A percentile compares a stretch with the other conserved stretches of the same genome.
These are phyloP conservation scores for Leptopterna dolabrata DNA, from an alignment of 2,888 invertebrate species.

Conservation along the genomic window DNA sequence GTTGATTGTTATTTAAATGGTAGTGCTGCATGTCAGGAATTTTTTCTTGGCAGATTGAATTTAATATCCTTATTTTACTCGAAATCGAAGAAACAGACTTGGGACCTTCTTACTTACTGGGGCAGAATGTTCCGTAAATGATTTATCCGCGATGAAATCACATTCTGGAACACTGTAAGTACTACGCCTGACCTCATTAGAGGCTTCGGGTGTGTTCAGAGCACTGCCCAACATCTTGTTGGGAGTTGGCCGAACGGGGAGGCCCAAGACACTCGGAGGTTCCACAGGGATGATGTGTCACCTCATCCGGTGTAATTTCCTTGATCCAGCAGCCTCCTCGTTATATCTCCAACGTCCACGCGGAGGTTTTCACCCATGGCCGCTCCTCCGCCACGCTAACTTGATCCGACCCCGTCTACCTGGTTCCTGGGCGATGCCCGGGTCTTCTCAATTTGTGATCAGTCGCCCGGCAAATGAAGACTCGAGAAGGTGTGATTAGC, in stretches of 20 bases:
- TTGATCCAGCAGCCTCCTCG: neutral
- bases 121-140: no score
- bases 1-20: no score
- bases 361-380: neutral
- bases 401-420: conserved; percentile 17
- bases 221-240: neutral
- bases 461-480: conserved; percentile 50
- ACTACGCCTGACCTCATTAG: no score
- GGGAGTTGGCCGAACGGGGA: neutral
- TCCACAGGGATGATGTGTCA: neutral
- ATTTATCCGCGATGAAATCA: no score
- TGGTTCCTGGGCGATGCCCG: neutral
- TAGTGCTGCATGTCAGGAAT: no score
- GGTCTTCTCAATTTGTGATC: conserved; percentile 39
- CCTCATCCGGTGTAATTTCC: neutral
- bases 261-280: neutral
- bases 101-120: no score
- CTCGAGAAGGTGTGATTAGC: conserved; percentile 38
- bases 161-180: no score
- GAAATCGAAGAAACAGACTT: no score
- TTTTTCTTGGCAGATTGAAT: no score
- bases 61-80: no score
- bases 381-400: conserved; percentile 8
- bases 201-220: no score
- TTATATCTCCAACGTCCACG: neutral